Base-by-base conservation (phyloP, 1,140 invertebrate genomes). In the Neuroterus valhalla region DNA sequence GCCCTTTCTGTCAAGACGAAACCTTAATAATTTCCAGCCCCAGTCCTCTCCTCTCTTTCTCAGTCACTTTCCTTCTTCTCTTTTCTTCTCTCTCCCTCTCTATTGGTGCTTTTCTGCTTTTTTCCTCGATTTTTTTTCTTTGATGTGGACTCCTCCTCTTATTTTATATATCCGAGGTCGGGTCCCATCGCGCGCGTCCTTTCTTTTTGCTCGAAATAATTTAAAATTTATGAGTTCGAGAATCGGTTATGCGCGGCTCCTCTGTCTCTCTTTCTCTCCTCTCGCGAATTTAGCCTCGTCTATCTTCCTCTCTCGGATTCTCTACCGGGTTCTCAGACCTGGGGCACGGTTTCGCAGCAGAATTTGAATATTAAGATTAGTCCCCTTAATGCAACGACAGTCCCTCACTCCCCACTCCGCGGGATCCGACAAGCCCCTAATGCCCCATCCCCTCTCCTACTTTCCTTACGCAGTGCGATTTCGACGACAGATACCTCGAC, bases 341-440 rank as follows among this genome's bases (percentile, higher is more conserved):
- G 68, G 71, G 76, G 70, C 74, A 79, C 69, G 78, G 82, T 84
- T 86, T 83, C 81, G 75, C 75, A 72, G 68, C 52, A 72, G 76
- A 87, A 89, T 89, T 89, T 89, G 81, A 89, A 89, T 89, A 89
- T 87, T 86, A 88, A 89, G 83, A 89, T 89, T 87, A 89, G 84
- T 79, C 78, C 77, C 79, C 80, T 85, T 83, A 80, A 82, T 83
- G 72, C 78, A 75, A 62, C 66, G 76, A 67, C 70, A 75, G 52
- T 21, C 21, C 55, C 46, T 55, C 45, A 67, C 14, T 44, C n/a
- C 15, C 72, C 50, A 71, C 70, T 44, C 31, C 55, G 26, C 26
- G 55, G 26, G 23, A n/a, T 45, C 48, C 44, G 67, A 23, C 42
- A 48, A 19, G 50, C 21, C 72, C 72, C 45, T 17, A 31, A 21